phyloP scores from a whole-genome alignment of 1,140 invertebrate genomes.

The Lepeophtheirus salmonis region DNA sequence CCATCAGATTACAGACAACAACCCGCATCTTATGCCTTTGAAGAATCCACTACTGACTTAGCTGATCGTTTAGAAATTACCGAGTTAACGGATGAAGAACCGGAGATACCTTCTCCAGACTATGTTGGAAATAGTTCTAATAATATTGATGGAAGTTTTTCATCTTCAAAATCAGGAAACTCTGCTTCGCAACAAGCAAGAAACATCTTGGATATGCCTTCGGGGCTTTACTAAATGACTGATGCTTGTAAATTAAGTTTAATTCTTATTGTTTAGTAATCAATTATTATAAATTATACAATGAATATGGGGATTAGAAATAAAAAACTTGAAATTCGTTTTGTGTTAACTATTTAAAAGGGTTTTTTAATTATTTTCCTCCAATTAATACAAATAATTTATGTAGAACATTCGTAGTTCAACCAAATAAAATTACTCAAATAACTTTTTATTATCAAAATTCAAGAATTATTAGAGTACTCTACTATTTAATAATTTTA shows the following conservation, averaged over 20 bases:
- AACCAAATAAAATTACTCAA: too few relatives aligned
- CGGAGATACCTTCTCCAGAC: conserved; percentile 22
- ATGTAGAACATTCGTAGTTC: too few relatives aligned
- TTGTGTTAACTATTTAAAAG: too few relatives aligned
- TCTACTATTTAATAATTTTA: too few relatives aligned
- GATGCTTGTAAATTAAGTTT: not conserved
- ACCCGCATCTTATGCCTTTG: not conserved
- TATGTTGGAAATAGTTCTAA: conserved; percentile 20
- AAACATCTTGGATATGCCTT: conserved; percentile 23
- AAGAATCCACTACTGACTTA: not conserved
- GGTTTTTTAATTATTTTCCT: too few relatives aligned
- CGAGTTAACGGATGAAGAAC: conserved; percentile 19
- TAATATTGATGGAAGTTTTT: not conserved
- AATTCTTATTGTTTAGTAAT: too few relatives aligned
- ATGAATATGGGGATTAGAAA: too few relatives aligned
- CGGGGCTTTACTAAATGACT: conserved; percentile 21
- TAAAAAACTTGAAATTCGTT: too few relatives aligned
- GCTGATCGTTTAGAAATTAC: conserved; percentile 10
- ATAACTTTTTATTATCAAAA: too few relatives aligned
- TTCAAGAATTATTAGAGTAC: too few relatives aligned
- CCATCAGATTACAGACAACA: not conserved
- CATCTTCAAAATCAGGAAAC: conserved; percentile 16
- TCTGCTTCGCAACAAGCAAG: conserved; percentile 17
- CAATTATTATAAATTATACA: too few relatives aligned
- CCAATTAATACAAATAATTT: too few relatives aligned